phyloP scores from a whole-genome alignment of 2,888 invertebrate genomes.

The Aquatica leii region DNA sequence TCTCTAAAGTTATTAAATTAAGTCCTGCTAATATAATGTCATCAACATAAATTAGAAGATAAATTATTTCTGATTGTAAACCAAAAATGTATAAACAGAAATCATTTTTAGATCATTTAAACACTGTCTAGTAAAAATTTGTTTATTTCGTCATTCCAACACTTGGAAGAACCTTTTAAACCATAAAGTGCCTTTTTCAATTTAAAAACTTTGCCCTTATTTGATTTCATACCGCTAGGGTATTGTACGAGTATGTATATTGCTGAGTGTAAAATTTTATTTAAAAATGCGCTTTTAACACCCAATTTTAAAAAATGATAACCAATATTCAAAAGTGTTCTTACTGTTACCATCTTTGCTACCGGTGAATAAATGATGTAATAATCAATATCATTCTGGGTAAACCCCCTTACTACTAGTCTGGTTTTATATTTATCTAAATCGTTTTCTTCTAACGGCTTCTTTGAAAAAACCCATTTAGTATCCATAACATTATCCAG shows the following conservation, averaged over 20 bases:
- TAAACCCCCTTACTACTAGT: conserved; percentile 4
- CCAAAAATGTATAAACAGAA: conserved; percentile 3
- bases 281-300: conserved; percentile 22
- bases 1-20: no score
- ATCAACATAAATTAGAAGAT: conserved; percentile 14
- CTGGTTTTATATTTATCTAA: conserved; percentile 6
- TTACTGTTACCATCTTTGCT: conserved; percentile 2
- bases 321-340: conserved; percentile 8
- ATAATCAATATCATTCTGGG: conserved; percentile 14
- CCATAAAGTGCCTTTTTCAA: conserved; percentile 19
- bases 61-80: neutral
- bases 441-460: neutral
- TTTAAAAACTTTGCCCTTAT: conserved; percentile 4
- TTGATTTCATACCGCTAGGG: conserved; percentile 3
- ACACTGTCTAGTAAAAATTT: conserved; percentile 3
- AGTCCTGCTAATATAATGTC: conserved; percentile 3
- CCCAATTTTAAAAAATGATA: conserved; percentile 17
- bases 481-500: neutral
- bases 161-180: conserved; percentile 9
- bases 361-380: conserved; percentile 15
- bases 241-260: conserved; percentile 6
- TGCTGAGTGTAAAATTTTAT: conserved; percentile 20
- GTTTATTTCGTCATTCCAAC: conserved; percentile 17
- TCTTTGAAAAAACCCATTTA: neutral
- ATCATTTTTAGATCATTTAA: conserved; percentile 12